Evolutionary conservation across 2,797 vertebrate genomes (phyloP).

Genomic region (Oceanodroma leucorhoa): DNA sequence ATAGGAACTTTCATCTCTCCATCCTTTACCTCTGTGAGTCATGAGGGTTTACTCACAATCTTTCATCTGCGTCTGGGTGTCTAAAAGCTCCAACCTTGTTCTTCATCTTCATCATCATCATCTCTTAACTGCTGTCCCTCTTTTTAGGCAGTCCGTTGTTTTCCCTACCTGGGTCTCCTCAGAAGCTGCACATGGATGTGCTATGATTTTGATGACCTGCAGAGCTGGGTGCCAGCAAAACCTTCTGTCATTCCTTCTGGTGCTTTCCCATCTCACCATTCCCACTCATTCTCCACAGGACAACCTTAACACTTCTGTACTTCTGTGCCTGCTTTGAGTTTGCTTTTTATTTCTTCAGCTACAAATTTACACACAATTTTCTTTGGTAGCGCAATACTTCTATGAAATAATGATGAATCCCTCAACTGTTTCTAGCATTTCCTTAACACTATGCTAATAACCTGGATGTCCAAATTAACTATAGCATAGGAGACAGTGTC

Average conservation of each 20-base stretch:
- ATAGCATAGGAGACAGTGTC: neutral
- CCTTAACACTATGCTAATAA: neutral
- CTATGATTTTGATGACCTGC: constrained; percentile 5
- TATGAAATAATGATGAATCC: neutral
- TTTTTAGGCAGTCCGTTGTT: neutral
- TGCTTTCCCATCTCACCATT: constrained; percentile 15
- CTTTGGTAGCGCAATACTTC: neutral
- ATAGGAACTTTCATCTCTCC: neutral
- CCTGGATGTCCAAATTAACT: neutral
- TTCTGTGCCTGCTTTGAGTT: neutral
- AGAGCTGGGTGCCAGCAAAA: neutral
- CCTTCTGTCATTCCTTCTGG: constrained; percentile 33
- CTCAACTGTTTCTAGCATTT: neutral
- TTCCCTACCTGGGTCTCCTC: neutral
- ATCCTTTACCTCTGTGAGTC: neutral
- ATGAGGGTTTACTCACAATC: neutral
- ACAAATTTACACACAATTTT: neutral
- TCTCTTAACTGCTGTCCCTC: neutral
- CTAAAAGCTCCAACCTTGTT: neutral
- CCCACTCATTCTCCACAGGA: neutral
- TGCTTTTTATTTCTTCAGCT: neutral
- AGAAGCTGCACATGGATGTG: neutral
- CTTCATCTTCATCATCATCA: neutral
- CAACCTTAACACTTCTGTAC: neutral
- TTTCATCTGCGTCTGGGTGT: neutral